phyloP scores from a whole-genome alignment of 1,140 invertebrate genomes.

The Aphaenogaster floridana region DNA sequence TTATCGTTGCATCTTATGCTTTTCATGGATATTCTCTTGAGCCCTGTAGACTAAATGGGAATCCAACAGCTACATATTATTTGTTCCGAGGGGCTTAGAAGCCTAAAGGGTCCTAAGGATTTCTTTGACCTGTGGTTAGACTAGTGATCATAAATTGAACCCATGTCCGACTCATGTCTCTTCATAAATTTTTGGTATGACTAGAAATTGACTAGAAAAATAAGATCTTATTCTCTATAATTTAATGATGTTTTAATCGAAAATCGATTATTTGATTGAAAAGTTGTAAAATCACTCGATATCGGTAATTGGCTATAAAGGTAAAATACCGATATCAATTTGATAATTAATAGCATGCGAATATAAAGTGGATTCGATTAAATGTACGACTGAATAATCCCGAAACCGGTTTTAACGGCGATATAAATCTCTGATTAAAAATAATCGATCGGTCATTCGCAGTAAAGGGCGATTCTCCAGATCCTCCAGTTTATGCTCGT shows the following conservation, averaged over 20 bases:
- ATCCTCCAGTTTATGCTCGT: constrained; percentile 14
- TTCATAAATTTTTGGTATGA: background rate
- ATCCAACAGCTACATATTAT: background rate
- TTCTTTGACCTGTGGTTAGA: background rate
- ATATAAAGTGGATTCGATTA: constrained; percentile 8
- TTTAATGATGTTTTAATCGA: background rate
- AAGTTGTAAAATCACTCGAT: background rate
- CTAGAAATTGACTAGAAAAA: background rate
- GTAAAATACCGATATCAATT: background rate
- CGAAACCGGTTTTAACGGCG: background rate
- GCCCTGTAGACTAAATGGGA: background rate
- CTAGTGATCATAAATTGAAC: background rate
- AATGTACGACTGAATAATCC: background rate
- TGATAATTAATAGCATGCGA: background rate
- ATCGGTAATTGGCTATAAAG: background rate
- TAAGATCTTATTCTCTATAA: background rate
- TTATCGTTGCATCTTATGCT: background rate
- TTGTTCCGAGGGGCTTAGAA: background rate
- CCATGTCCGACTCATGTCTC: background rate
- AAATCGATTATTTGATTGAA: background rate
- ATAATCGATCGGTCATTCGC: constrained; percentile 46
- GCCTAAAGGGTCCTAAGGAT: background rate
- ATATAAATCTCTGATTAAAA: constrained; percentile 42
- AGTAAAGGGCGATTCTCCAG: constrained; percentile 27
- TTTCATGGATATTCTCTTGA: background rate